Evolutionary conservation across 2,797 vertebrate species (phyloP).

Genomic region (Neopelma chrysocephalum): DNA sequence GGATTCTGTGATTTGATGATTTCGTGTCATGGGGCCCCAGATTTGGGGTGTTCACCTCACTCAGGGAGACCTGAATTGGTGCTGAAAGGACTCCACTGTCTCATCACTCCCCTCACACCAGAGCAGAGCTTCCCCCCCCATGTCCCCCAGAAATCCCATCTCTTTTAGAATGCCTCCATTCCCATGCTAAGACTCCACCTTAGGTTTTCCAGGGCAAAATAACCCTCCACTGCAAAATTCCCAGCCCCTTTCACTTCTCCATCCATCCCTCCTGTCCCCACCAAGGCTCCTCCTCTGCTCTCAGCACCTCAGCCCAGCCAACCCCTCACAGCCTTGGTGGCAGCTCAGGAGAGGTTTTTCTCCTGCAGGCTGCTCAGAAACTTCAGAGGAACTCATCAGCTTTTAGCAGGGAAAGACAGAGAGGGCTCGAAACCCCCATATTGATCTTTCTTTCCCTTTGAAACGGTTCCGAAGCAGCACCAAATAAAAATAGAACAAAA

Average conservation of each 20-base stretch:
- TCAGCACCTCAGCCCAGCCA: background rate
- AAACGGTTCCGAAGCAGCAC: background rate
- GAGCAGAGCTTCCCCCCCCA: background rate
- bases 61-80: too few relatives aligned
- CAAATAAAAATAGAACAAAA: constrained; percentile 59
- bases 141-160: background rate
- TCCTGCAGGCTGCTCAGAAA: background rate
- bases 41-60: background rate
- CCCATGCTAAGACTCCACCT: background rate
- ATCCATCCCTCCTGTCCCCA: background rate
- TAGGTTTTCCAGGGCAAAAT: background rate
- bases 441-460: constrained; percentile 31
- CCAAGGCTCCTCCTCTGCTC: background rate
- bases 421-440: constrained; percentile 24
- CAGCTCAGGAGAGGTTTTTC: background rate
- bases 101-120: background rate
- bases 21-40: fast-evolving
- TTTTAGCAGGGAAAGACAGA: constrained; percentile 16
- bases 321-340: background rate
- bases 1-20: background rate
- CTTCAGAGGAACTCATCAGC: background rate
- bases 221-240: background rate
- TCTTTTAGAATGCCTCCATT: background rate
- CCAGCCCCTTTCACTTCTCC: background rate
- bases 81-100: background rate